These are phyloP conservation scores for Stomatorhinus walkeri DNA, from an alignment of 2,797 vertebrate species.

Conservation along the genomic window DNA sequence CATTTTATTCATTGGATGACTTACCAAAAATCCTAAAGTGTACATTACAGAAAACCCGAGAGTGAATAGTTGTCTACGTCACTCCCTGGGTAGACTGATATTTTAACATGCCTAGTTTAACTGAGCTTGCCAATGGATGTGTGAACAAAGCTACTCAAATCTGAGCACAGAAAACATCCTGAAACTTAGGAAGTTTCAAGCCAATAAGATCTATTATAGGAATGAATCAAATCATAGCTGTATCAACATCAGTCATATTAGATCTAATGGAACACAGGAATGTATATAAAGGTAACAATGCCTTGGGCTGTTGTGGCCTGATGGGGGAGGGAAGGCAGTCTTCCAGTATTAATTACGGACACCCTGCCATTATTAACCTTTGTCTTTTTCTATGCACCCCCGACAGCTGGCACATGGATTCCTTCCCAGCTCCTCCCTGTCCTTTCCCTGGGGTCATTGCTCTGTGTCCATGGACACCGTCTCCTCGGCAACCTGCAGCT, in stretches of 20 bases:
- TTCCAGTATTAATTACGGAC: not conserved
- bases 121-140: not conserved
- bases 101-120: not conserved
- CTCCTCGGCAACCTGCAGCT: conserved; percentile 48
- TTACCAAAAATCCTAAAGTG: not conserved
- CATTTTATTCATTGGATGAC: not conserved
- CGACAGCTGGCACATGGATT: conserved; percentile 24
- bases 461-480: conserved; percentile 37
- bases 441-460: conserved; percentile 40
- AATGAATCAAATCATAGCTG: not conserved
- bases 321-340: not conserved
- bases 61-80: not conserved
- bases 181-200: not conserved
- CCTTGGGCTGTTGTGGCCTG: not conserved
- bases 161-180: not conserved
- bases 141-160: not conserved
- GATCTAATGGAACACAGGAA: not conserved
- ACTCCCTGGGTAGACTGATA: not conserved
- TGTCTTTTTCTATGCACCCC: conserved; percentile 11
- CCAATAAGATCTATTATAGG: not conserved
- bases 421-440: conserved; percentile 29
- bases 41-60: not conserved
- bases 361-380: not conserved
- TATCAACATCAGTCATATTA: not conserved
- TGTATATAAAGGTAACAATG: not conserved